phyloP scores from a whole-genome alignment of 2,888 invertebrate species.

The Liopterus haemorrhoidalis region DNA sequence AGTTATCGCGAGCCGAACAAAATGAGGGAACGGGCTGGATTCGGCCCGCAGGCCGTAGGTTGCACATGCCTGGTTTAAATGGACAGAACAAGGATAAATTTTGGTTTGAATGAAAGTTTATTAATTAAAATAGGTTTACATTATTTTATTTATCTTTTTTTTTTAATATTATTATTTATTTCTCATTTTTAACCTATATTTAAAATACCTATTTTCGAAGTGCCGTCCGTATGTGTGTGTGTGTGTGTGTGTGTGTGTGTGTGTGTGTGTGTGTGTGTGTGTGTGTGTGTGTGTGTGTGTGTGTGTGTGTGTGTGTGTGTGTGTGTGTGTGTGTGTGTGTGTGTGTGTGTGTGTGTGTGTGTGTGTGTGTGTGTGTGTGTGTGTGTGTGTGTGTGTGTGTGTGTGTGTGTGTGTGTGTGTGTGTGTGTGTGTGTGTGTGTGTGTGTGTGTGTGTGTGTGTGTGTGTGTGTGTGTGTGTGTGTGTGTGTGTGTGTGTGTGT shows the following conservation, averaged over 20 bases:
- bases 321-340: slow-evolving; percentile 7
- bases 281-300: slow-evolving; percentile 9
- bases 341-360: slow-evolving; percentile 7
- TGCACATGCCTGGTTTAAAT: too few relatives aligned
- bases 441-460: slow-evolving; percentile 6
- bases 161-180: too few relatives aligned
- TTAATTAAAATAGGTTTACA: too few relatives aligned
- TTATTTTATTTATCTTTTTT: too few relatives aligned
- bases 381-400: slow-evolving; percentile 6
- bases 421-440: slow-evolving; percentile 7
- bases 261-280: slow-evolving; percentile 9
- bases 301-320: slow-evolving; percentile 9
- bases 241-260: slow-evolving; percentile 9
- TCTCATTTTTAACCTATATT: too few relatives aligned
- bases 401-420: slow-evolving; percentile 7
- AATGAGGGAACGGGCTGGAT: too few relatives aligned
- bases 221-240: too few relatives aligned
- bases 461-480: slow-evolving; percentile 7
- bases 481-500: slow-evolving; percentile 7
- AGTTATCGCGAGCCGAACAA: too few relatives aligned
- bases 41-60: too few relatives aligned
- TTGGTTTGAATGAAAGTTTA: too few relatives aligned
- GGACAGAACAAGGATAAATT: too few relatives aligned
- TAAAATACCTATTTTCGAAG: slow-evolving; percentile 9
- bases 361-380: slow-evolving; percentile 7